Percentiles rank a stretch among this genome's conserved stretches.
Evolutionary conservation across 1,140 invertebrate genomes (phyloP).

Genomic region (Drosophila teissieri): DNA sequence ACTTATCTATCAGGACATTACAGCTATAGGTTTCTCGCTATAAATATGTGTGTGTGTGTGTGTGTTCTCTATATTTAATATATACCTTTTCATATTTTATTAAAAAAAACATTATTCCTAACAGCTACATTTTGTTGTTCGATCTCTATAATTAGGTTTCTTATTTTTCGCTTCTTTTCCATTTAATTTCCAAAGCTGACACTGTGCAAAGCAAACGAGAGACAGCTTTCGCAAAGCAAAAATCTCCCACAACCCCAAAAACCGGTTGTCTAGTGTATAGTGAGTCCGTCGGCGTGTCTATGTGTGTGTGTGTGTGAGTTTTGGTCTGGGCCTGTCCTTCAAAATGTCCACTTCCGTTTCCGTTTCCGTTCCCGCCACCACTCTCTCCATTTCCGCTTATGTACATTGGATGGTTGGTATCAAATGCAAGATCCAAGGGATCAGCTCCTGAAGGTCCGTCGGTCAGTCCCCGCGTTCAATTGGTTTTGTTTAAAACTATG

Average conservation of each 20-base stretch:
- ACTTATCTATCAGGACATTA: conserved; percentile 48
- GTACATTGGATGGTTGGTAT: conserved; percentile 13
- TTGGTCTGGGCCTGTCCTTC: conserved; percentile 28
- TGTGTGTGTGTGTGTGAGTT: conserved; percentile 4
- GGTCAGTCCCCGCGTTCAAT: conserved; percentile 17
- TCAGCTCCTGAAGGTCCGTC: conserved; percentile 20
- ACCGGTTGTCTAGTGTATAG: conserved; percentile 31
- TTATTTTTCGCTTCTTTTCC: conserved; percentile 7
- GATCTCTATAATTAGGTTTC: conserved; percentile 48
- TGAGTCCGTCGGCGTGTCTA: conserved; percentile 7
- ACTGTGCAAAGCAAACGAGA: conserved; percentile 49
- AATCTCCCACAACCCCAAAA: conserved; percentile 28
- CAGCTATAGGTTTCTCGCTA: conserved; percentile 42
- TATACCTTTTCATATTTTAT: conserved; percentile 38
- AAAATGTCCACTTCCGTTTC: conserved; percentile 11
- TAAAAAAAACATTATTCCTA: conserved; percentile 44
- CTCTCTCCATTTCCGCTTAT: conserved; percentile 15
- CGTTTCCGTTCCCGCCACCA: conserved; percentile 1
- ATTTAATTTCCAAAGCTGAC: conserved; percentile 21
- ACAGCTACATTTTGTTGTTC: conserved; percentile 42
- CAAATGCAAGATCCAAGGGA: conserved; percentile 6
- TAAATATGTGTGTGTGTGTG: conserved; percentile 32
- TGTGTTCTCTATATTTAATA: conserved; percentile 14
- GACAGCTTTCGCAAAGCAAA: conserved; percentile 54
- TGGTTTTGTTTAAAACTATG: conserved; percentile 75